Conservation (phyloP, 2,888 invertebrate genomes). For the Catonia carolina region DNA sequence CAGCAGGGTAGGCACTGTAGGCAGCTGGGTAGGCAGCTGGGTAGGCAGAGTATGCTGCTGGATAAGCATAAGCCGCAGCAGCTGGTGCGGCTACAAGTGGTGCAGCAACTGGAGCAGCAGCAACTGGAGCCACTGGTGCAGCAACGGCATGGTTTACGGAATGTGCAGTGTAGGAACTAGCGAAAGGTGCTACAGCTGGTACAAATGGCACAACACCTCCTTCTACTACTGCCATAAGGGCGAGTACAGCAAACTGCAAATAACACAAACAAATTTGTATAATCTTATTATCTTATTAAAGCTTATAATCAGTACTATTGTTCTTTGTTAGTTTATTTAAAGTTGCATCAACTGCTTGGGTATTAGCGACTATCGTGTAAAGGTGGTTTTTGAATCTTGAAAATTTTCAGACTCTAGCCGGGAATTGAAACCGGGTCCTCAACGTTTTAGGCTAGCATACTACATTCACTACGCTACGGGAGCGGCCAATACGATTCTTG, state of each 20-base stretch:
- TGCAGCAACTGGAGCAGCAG: not conserved
- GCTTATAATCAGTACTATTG: too few relatives aligned
- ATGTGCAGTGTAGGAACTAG: slow-evolving; percentile 8
- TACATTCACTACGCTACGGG: too few relatives aligned
- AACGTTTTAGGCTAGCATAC: too few relatives aligned
- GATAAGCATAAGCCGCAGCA: not conserved
- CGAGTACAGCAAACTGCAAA: slow-evolving; percentile 1
- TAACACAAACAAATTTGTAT: not conserved
- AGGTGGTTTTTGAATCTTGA: too few relatives aligned
- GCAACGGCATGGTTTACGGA: slow-evolving; percentile 1
- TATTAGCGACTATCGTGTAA: too few relatives aligned
- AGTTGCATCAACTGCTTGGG: too few relatives aligned
- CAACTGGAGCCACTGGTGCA: not conserved
- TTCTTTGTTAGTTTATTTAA: too few relatives aligned
- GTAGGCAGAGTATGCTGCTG: not conserved
- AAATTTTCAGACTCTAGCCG: too few relatives aligned
- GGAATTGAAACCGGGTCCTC: too few relatives aligned
- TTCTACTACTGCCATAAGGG: not conserved
- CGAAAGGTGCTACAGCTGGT: slow-evolving; percentile 2
- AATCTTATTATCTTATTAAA: too few relatives aligned
- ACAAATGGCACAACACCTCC: not conserved
- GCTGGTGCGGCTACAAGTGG: not conserved
- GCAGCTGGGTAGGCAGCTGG: slow-evolving; percentile 2
- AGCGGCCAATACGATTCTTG: too few relatives aligned
- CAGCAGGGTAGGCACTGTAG: not conserved